Evolutionary conservation across 2,797 vertebrate genomes (phyloP).

Genomic region (Smutsia temminckii): DNA sequence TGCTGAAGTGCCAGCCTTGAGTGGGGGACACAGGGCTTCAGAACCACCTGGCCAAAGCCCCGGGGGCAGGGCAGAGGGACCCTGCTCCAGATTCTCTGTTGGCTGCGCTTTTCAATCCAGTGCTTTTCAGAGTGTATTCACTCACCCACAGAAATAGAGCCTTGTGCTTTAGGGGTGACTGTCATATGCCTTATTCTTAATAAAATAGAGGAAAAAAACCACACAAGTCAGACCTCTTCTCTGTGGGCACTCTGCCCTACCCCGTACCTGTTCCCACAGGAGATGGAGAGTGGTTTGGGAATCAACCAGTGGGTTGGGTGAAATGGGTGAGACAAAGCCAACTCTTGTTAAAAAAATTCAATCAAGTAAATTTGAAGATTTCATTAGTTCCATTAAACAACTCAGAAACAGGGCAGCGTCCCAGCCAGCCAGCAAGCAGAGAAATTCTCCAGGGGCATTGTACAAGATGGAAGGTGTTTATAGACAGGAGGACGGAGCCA

Average conservation of each 20-base stretch:
- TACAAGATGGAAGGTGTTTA: too few species aligned
- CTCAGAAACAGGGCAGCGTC: too few species aligned
- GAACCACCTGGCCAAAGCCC: neutral
- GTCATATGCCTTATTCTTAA: slow-evolving; percentile 84
- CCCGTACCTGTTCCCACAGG: neutral
- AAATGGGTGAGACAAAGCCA: neutral
- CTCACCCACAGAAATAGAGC: slow-evolving; percentile 76
- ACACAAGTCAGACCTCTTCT: slow-evolving; percentile 16
- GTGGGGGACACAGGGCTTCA: neutral
- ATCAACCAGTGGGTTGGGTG: neutral
- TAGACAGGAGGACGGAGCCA: too few species aligned
- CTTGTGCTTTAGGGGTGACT: slow-evolving; percentile 75
- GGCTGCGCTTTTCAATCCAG: slow-evolving; percentile 82
- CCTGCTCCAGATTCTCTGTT: slow-evolving; percentile 65
- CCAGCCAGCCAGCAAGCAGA: too few species aligned
- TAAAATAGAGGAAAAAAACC: slow-evolving; percentile 77
- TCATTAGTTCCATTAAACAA: too few species aligned
- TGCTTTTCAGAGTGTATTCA: slow-evolving; percentile 76
- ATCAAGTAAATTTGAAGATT: too few species aligned
- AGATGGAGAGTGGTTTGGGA: neutral
- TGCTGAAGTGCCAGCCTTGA: neutral
- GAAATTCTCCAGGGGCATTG: too few species aligned
- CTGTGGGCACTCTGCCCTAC: neutral
- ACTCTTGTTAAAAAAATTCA: too few species aligned
- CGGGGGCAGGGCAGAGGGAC: neutral